These are phyloP conservation scores for Drosophila diplacantha DNA, from an alignment of 2,888 invertebrate species.

Conservation along the genomic window DNA sequence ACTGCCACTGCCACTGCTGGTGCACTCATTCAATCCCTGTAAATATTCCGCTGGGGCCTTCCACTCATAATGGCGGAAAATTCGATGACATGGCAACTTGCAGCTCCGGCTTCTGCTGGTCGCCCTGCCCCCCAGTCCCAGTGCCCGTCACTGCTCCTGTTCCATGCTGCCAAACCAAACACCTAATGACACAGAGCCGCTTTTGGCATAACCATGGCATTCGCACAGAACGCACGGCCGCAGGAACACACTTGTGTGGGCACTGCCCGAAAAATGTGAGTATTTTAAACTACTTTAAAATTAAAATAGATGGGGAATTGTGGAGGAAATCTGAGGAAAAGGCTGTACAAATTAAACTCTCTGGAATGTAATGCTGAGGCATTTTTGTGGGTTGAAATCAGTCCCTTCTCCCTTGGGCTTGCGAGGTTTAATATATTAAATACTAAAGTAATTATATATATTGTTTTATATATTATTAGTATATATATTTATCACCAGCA, in stretches of 20 bases:
- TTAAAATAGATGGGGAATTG: neutral
- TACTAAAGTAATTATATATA: too few species aligned
- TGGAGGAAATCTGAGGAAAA: neutral
- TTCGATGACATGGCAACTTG: slow-evolving; percentile 43
- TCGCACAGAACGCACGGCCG: slow-evolving; percentile 1
- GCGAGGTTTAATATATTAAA: too few species aligned
- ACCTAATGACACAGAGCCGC: slow-evolving; percentile 40
- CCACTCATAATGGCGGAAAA: slow-evolving; percentile 34
- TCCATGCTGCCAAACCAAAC: slow-evolving; percentile 13
- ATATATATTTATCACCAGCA: accelerated
- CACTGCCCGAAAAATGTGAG: neutral
- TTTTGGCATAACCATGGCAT: slow-evolving; percentile 17
- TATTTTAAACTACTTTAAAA: neutral
- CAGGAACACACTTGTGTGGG: neutral
- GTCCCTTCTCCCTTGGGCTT: neutral
- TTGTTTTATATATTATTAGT: neutral
- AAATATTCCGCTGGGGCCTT: slow-evolving; percentile 15
- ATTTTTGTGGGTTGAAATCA: neutral
- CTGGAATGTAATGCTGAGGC: neutral
- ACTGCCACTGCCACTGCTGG: neutral
- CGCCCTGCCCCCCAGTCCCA: neutral
- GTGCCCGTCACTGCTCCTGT: neutral
- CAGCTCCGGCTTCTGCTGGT: neutral
- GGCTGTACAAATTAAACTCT: neutral
- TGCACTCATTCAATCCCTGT: slow-evolving; percentile 13